Evolutionary conservation across 2,888 invertebrate species (phyloP).

Genomic region (Drosophila barbarae): DNA sequence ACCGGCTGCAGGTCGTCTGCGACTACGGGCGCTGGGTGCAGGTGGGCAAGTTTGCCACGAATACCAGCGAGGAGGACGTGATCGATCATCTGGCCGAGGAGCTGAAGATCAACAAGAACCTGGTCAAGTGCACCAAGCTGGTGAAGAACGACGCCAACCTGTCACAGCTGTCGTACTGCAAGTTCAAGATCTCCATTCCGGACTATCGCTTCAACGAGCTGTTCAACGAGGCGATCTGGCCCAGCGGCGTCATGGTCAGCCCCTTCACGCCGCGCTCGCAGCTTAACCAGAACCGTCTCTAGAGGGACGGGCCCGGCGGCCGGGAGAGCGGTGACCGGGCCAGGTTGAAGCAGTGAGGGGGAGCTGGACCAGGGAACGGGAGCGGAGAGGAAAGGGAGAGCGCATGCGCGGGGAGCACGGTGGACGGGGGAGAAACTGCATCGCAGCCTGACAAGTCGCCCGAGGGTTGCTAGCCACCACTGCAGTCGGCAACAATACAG

Average conservation of each 20-base stretch:
- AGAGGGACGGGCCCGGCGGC: slow-evolving; percentile 49
- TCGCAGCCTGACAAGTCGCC: slow-evolving; percentile 3
- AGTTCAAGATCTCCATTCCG: slow-evolving; percentile 77
- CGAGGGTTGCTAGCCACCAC: slow-evolving; percentile 39
- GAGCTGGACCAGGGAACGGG: slow-evolving; percentile 4
- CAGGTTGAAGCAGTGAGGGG: slow-evolving; percentile 37
- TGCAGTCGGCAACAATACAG: slow-evolving; percentile 34
- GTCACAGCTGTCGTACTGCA: slow-evolving; percentile 76
- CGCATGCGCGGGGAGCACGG: slow-evolving; percentile 22
- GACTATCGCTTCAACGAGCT: slow-evolving; percentile 78
- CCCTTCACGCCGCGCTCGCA: slow-evolving; percentile 77
- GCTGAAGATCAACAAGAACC: slow-evolving; percentile 76
- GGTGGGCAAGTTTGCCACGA: slow-evolving; percentile 76
- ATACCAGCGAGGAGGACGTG: slow-evolving; percentile 77
- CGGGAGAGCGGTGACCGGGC: slow-evolving; percentile 40
- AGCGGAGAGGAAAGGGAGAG: slow-evolving; percentile 2
- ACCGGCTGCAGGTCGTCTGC: slow-evolving; percentile 77
- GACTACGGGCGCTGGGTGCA: slow-evolving; percentile 77
- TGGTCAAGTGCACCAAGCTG: slow-evolving; percentile 76
- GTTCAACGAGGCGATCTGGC: slow-evolving; percentile 77
- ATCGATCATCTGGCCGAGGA: slow-evolving; percentile 76
- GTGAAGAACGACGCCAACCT: slow-evolving; percentile 77
- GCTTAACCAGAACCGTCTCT: slow-evolving; percentile 77
- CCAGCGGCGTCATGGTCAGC: slow-evolving; percentile 78
- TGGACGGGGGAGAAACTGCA: slow-evolving; percentile 29